phyloP scores from a whole-genome alignment of 2,113 vertebrate species.

The Carlito syrichta region DNA sequence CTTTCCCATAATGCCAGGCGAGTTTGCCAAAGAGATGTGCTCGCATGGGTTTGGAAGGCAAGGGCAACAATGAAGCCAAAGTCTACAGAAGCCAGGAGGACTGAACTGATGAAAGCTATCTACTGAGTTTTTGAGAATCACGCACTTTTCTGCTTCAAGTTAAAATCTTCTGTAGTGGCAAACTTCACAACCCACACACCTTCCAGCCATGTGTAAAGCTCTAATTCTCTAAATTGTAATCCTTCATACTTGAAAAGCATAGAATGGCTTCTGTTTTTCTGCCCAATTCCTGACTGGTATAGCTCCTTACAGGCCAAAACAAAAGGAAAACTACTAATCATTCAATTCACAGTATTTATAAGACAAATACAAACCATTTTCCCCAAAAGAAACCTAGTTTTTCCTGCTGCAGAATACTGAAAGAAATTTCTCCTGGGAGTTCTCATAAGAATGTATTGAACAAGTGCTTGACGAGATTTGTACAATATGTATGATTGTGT shows the following conservation, averaged over 20 bases:
- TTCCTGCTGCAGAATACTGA: not conserved
- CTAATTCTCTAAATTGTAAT: not conserved
- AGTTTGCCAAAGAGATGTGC: not conserved
- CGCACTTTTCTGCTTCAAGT: not conserved
- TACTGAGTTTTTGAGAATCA: not conserved
- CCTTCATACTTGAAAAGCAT: not conserved
- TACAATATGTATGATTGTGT: not conserved
- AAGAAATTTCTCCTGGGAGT: conserved; percentile 25
- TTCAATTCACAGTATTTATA: not conserved
- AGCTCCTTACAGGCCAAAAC: not conserved
- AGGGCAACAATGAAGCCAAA: not conserved
- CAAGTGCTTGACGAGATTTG: not conserved
- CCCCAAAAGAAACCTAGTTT: conserved; percentile 6
- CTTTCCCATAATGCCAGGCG: not conserved
- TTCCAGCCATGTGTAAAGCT: not conserved
- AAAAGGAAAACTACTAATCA: not conserved
- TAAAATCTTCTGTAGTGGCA: not conserved
- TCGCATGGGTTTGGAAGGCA: not conserved
- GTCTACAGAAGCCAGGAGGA: not conserved
- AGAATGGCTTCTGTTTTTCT: not conserved
- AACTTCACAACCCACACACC: not conserved
- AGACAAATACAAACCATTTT: conserved; percentile 39
- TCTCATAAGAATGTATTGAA: not conserved
- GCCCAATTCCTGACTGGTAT: not conserved
- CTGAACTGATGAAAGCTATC: not conserved